A percentile compares a stretch with the other conserved stretches of the same genome.
These are phyloP conservation scores for Diglossa brunneiventris DNA, from an alignment of 2,113 vertebrate species.

Conservation along the genomic window DNA sequence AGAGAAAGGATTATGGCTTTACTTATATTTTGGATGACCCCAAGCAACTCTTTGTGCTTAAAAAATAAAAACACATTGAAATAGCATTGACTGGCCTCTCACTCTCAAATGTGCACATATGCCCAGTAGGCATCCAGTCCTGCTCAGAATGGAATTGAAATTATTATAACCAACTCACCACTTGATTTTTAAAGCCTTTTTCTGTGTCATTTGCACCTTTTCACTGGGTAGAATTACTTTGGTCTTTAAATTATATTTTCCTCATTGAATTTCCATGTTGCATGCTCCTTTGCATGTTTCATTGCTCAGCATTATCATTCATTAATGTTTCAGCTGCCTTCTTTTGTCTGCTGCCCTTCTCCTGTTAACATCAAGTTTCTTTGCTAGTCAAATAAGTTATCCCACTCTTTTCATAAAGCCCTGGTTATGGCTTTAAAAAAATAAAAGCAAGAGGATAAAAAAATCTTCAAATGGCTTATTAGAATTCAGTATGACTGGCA, in stretches of 20 bases:
- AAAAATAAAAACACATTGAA: slow-evolving; percentile 18
- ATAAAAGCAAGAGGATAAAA: slow-evolving; percentile 12
- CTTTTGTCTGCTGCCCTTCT: slow-evolving; percentile 52
- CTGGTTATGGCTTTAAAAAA: slow-evolving; percentile 33
- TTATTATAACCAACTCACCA: not conserved
- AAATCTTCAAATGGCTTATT: slow-evolving; percentile 63
- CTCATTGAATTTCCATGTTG: slow-evolving; percentile 24
- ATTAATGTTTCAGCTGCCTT: slow-evolving; percentile 52
- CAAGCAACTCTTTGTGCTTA: not conserved
- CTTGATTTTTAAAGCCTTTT: not conserved
- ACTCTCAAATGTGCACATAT: not conserved
- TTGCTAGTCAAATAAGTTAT: slow-evolving; percentile 53
- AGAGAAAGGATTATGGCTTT: not conserved
- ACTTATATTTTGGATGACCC: not conserved
- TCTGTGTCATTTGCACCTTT: slow-evolving; percentile 25
- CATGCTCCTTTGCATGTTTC: slow-evolving; percentile 42
- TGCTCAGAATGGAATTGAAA: slow-evolving; percentile 5
- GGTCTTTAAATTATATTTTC: slow-evolving; percentile 42
- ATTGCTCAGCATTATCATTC: slow-evolving; percentile 55
- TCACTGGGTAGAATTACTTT: slow-evolving; percentile 16
- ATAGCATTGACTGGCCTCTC: not conserved
- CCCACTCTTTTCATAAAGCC: slow-evolving; percentile 21
- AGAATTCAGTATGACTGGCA: slow-evolving; percentile 68
- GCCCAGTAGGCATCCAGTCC: not conserved
- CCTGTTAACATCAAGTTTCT: slow-evolving; percentile 55